Base-by-base conservation (phyloP, 2,113 vertebrate species). In the Tichodroma muraria region DNA sequence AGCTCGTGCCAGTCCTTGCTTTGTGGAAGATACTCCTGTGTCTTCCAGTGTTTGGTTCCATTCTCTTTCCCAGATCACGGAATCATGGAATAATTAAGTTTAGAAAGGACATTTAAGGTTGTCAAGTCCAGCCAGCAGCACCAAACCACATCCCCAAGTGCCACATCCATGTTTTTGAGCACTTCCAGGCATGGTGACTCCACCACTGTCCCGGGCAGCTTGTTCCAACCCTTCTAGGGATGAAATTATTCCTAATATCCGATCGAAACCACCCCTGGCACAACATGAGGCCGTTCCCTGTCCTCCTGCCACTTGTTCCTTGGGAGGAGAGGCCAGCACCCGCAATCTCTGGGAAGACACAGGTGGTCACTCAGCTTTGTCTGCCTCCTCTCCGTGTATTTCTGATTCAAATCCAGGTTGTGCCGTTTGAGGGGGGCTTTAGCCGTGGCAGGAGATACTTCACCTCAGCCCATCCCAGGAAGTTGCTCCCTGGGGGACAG, bases 361-460 rank as follows among this genome's bases (percentile, higher is more conserved):
- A 14, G 33, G 38, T 10, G 40, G 40, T 40, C 10, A 40, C 40
- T 13, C 40, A 40, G 40, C 40, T 40, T 13, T 13, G 40, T 10
- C 40, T 40, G 40, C 13, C 27, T 78, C 47, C 33, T 49, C 15
- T n/a, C 16, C 5, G 13, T 38, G 42, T 19, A 0, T 73, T 52
- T 60, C 64, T 49, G 1, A 0, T 10, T 1, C 1, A 57, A 60
- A 75, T 18, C 35, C 50, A 18, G 27, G 15, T 4, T 33, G 30
- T 72, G 44, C 49, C n/a, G 0, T 86, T 49, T 0, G 25, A 10
- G n/a, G 27, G 28, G 24, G 4, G 1, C 19, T 54, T 47, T 9
- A 30, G 7, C 57, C 8, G 0, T 1, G 18, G 3, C 5, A 6
- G 23, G 25, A 45, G 54, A 5, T 0, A 0, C 72, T 56, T 22